Conservation (phyloP, 35 echinoderm and acorn worm genomes). For the Heliocidaris erythrogramma region DNA sequence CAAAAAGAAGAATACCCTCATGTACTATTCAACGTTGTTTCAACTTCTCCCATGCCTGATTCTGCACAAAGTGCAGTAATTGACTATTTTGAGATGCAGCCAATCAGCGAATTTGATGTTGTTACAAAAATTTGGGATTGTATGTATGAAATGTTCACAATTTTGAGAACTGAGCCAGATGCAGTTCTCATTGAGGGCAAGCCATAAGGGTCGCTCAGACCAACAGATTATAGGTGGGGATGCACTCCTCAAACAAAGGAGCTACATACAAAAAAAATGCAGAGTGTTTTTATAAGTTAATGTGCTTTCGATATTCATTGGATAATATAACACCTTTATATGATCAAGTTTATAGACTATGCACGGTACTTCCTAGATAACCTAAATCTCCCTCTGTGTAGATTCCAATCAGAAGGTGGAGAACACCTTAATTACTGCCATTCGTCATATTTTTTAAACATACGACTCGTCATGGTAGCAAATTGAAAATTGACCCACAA, state of each 20-base stretch:
- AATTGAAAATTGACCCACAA: too few species aligned
- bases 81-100: not conserved
- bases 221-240: not conserved
- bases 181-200: conserved; percentile 9
- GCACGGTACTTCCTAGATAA: conserved; percentile 43
- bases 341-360: conserved; percentile 79
- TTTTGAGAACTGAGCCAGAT: conserved; percentile 34
- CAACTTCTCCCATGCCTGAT: not conserved
- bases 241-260: not conserved
- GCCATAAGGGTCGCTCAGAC: not conserved
- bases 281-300: conserved; percentile 74
- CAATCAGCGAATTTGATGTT: conserved; percentile 44
- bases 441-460: too few species aligned
- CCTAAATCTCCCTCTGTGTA: conserved; percentile 45
- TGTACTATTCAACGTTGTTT: conserved; percentile 53
- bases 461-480: too few species aligned
- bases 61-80: not conserved
- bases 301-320: not conserved
- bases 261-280: conserved; percentile 50
- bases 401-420: conserved; percentile 68
- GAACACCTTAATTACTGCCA: conserved; percentile 69
- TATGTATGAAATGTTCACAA: conserved; percentile 57
- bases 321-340: conserved; percentile 40
- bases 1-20: conserved; percentile 53
- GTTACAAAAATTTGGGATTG: conserved; percentile 56